Percentiles rank a stretch among this genome's conserved stretches.
Conservation (phyloP, 2,797 vertebrate species). For the Mus spretus region DNA sequence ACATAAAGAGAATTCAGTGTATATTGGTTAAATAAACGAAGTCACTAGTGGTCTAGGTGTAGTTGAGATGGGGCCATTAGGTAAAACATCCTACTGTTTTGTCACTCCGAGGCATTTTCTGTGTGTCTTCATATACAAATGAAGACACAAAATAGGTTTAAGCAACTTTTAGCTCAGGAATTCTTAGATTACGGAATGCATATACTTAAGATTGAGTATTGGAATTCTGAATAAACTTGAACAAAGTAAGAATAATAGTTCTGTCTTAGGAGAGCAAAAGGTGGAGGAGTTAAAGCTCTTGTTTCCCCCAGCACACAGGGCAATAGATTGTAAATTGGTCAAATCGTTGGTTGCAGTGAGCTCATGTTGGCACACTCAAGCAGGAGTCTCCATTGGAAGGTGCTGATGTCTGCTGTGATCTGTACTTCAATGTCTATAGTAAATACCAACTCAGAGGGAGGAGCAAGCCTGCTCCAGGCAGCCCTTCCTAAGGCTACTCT, state of each 20-base stretch:
- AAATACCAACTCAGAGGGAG: not conserved
- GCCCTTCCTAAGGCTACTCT: not conserved
- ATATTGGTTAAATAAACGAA: constrained; percentile 2
- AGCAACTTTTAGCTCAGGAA: constrained; percentile 28
- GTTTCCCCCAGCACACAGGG: not conserved
- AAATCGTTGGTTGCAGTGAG: not conserved
- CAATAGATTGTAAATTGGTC: constrained; percentile 14
- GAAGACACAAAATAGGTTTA: not conserved
- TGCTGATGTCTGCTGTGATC: not conserved
- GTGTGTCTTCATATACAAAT: not conserved
- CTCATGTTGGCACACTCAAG: not conserved
- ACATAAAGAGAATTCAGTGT: not conserved
- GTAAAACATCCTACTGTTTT: not conserved
- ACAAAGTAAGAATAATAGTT: not conserved
- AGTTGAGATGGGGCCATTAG: not conserved
- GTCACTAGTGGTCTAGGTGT: not conserved
- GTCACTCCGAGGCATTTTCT: not conserved
- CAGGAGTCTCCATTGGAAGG: not conserved
- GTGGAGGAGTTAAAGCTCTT: not conserved
- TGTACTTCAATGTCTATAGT: too few species aligned
- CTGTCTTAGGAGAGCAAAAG: not conserved
- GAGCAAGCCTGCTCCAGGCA: not conserved
- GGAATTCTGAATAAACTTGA: not conserved
- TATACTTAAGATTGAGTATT: not conserved
- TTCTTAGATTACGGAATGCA: constrained; percentile 1